Evolutionary conservation across 2,888 invertebrate species (phyloP).

Genomic region (Mylabris sibirica): DNA sequence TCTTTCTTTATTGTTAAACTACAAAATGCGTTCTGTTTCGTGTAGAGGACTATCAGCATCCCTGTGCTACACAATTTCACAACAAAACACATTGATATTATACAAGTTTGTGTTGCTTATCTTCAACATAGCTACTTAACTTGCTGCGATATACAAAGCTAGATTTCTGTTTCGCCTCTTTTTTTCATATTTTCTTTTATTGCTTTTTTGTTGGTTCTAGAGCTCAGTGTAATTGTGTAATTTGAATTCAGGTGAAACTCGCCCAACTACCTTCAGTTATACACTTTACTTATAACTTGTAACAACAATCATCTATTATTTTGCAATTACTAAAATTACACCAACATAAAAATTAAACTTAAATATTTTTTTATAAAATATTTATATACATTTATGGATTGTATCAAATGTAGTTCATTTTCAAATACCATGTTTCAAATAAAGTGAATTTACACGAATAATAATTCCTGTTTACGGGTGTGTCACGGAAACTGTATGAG

Average conservation of each 20-base stretch:
- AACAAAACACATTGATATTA: constrained; percentile 42
- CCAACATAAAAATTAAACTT: neutral
- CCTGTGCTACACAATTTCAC: constrained; percentile 31
- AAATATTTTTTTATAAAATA: neutral
- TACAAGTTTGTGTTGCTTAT: constrained; percentile 43
- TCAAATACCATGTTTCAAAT: neutral
- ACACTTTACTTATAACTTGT: neutral
- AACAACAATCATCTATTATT: neutral
- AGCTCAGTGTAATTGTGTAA: neutral
- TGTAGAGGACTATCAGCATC: constrained; percentile 22
- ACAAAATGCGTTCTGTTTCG: constrained; percentile 38
- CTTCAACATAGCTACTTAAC: constrained; percentile 47
- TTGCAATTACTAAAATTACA: neutral
- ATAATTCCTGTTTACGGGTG: constrained; percentile 8
- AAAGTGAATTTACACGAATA: neutral
- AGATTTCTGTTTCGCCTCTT: constrained; percentile 29
- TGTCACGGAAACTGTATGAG: constrained; percentile 3
- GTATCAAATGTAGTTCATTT: neutral
- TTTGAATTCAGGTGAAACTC: constrained; percentile 9
- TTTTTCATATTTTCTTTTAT: constrained; percentile 13
- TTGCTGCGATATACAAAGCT: constrained; percentile 45
- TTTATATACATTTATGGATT: neutral
- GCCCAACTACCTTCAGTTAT: constrained; percentile 11
- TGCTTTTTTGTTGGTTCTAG: constrained; percentile 4
- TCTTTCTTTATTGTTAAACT: constrained; percentile 47